Conservation (phyloP, 2,113 vertebrate species). For the Prolemur simus region DNA sequence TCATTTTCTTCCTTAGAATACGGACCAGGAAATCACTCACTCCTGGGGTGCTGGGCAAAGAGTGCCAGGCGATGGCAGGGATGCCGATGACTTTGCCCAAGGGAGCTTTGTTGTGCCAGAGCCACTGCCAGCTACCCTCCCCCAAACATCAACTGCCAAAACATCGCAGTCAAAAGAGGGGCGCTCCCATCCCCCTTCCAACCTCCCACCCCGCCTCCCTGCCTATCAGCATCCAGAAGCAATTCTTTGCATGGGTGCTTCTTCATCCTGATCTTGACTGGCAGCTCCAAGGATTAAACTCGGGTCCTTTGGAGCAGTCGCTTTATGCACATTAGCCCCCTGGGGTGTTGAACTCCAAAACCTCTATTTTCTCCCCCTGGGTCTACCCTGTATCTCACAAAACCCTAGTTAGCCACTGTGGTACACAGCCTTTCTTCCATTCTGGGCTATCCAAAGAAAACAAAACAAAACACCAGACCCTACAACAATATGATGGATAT, state of each 20-base stretch:
- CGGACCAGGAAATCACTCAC: neutral
- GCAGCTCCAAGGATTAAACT: conserved; percentile 78
- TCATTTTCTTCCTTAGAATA: conserved; percentile 47
- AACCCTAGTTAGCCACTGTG: conserved; percentile 60
- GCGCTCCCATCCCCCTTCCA: conserved; percentile 1
- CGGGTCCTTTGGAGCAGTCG: conserved; percentile 33
- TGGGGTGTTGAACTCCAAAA: conserved; percentile 70
- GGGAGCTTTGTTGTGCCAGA: conserved; percentile 64
- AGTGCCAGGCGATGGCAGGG: neutral
- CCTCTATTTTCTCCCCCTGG: conserved; percentile 60
- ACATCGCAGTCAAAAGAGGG: conserved; percentile 56
- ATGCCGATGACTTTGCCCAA: conserved; percentile 64
- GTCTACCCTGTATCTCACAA: conserved; percentile 59
- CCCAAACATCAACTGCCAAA: conserved; percentile 57
- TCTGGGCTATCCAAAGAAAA: conserved; percentile 68
- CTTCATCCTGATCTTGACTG: conserved; percentile 77
- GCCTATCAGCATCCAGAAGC: conserved; percentile 62
- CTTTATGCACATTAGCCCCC: conserved; percentile 75
- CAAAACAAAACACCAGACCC: conserved; percentile 72
- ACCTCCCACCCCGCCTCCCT: neutral
- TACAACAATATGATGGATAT: conserved; percentile 73
- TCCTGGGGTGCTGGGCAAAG: conserved; percentile 36
- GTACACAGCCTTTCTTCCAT: conserved; percentile 55
- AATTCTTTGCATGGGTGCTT: conserved; percentile 78
- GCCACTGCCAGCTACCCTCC: conserved; percentile 6